Conservation (phyloP, 2,113 vertebrate species). For the Atrichornis clamosus region DNA sequence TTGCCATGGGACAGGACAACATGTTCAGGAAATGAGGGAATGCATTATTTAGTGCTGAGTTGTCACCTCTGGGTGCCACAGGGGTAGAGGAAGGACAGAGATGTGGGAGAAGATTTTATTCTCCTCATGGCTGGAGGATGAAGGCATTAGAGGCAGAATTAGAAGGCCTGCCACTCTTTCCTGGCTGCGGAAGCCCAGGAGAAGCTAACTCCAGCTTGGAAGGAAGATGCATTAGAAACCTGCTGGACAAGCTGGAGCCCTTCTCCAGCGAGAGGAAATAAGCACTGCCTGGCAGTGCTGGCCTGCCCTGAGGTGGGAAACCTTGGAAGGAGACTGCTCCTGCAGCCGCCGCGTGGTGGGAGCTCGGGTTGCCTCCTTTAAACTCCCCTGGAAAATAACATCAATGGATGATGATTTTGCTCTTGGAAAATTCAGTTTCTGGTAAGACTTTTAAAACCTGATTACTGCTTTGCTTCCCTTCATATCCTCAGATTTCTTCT, state of each 20-base stretch:
- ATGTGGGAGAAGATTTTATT: neutral
- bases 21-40: neutral
- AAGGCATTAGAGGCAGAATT: neutral
- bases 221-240: neutral
- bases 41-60: neutral
- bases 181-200: neutral
- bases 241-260: neutral
- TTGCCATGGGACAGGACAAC: neutral
- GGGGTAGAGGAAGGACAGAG: neutral
- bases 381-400: neutral
- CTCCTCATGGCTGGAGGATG: neutral
- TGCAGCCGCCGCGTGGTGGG: accelerated
- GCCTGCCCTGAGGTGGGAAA: neutral
- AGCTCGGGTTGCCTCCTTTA: neutral
- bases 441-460: neutral
- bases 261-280: neutral
- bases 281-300: neutral
- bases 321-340: neutral
- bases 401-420: neutral
- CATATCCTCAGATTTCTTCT: neutral
- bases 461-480: neutral
- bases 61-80: neutral
- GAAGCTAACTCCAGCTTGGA: neutral
- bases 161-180: neutral
- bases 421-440: neutral